Evolutionary conservation across 1,140 invertebrate species (phyloP).

Genomic region (Drosophila tropicalis): DNA sequence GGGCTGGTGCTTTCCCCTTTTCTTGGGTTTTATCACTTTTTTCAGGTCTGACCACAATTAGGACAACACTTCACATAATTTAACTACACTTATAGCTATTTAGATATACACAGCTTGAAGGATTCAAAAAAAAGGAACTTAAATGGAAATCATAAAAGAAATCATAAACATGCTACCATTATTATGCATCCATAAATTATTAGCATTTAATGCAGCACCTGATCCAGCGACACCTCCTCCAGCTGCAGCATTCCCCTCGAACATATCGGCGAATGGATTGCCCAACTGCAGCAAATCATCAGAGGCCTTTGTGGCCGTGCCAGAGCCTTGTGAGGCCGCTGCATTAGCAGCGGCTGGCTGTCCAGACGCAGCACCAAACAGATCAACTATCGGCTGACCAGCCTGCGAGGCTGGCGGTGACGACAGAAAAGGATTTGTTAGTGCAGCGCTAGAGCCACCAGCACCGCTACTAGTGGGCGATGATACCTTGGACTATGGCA

Average conservation of each 20-base stretch:
- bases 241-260: constrained; percentile 85
- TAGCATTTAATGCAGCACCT: constrained; percentile 83
- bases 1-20: constrained; percentile 30
- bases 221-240: constrained; percentile 82
- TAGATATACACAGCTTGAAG: constrained; percentile 50
- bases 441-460: constrained; percentile 85
- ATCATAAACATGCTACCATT: constrained; percentile 85
- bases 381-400: constrained; percentile 88
- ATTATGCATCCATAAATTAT: constrained; percentile 88
- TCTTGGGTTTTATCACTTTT: constrained; percentile 2
- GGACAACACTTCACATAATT: constrained; percentile 38
- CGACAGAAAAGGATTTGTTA: constrained; percentile 94
- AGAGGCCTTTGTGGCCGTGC: constrained; percentile 87
- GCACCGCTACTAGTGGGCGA: constrained; percentile 86
- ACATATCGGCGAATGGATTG: constrained; percentile 96
- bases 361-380: constrained; percentile 88
- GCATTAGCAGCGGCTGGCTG: constrained; percentile 74
- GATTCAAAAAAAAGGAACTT: constrained; percentile 36
- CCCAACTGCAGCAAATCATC: constrained; percentile 94
- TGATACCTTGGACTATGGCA: constrained; percentile 89
- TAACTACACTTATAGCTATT: constrained; percentile 50
- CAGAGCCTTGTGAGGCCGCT: constrained; percentile 49
- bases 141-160: constrained; percentile 55
- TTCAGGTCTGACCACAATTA: constrained; percentile 47
- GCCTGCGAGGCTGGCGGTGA: constrained; percentile 85